Conservation (phyloP, 2,113 vertebrate species). For the Procapra przewalskii region DNA sequence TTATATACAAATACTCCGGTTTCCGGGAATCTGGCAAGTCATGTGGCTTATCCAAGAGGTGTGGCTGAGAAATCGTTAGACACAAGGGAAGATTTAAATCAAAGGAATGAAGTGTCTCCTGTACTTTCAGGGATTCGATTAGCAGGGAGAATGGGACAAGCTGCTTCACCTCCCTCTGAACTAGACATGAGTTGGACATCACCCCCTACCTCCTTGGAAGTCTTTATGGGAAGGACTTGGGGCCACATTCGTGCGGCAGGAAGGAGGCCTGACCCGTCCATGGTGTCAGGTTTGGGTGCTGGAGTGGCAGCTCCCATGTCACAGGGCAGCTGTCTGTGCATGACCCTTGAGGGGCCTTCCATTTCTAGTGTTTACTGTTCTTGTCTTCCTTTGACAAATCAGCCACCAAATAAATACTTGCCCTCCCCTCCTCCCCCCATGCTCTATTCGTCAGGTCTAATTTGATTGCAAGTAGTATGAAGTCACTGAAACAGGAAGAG, state of each 20-base stretch:
- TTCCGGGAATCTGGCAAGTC: neutral
- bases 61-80: neutral
- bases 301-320: neutral
- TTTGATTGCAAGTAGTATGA: neutral
- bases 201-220: neutral
- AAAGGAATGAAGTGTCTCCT: fast-evolving
- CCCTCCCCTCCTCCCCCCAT: too few relatives aligned
- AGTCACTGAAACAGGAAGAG: neutral
- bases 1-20: too few relatives aligned
- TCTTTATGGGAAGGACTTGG: neutral
- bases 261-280: neutral
- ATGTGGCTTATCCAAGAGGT: neutral
- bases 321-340: fast-evolving
- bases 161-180: neutral
- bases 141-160: neutral
- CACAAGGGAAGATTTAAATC: neutral
- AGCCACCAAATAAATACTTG: neutral
- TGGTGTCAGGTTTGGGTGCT: neutral
- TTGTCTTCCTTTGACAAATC: neutral
- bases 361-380: neutral
- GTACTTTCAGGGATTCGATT: neutral
- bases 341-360: neutral
- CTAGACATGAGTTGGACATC: neutral
- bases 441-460: neutral
- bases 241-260: fast-evolving